Conservation (phyloP, 2,888 invertebrate species). For the Macropis europaea region DNA sequence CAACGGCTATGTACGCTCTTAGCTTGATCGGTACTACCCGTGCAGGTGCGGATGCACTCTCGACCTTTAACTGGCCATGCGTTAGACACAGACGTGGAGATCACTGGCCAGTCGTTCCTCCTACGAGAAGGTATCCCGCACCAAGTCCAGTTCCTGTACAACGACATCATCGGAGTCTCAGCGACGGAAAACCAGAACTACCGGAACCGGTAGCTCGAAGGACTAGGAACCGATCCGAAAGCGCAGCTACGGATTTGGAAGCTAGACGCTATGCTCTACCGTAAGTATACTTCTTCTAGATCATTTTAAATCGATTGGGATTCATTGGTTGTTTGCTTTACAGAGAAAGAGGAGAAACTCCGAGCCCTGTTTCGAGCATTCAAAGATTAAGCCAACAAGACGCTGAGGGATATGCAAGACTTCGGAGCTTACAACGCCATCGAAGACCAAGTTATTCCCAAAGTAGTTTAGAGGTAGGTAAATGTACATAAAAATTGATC, state of each 20-base stretch:
- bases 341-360: slow-evolving; percentile 88
- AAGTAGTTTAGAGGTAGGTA: slow-evolving; percentile 77
- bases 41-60: slow-evolving; percentile 89
- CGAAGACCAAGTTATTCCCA: slow-evolving; percentile 86
- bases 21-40: slow-evolving; percentile 92
- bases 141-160: slow-evolving; percentile 72
- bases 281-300: slow-evolving; percentile 56
- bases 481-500: not conserved
- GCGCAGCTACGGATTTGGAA: slow-evolving; percentile 78
- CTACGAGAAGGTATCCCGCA: slow-evolving; percentile 63
- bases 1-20: slow-evolving; percentile 93
- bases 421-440: slow-evolving; percentile 85
- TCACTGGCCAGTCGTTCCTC: slow-evolving; percentile 73
- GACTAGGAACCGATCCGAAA: slow-evolving; percentile 77
- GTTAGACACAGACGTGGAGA: slow-evolving; percentile 76
- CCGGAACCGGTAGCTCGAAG: slow-evolving; percentile 71
- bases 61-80: slow-evolving; percentile 73
- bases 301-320: not conserved
- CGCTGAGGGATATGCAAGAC: slow-evolving; percentile 88
- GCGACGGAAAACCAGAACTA: slow-evolving; percentile 76
- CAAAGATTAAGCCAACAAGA: slow-evolving; percentile 89
- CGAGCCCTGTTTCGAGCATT: slow-evolving; percentile 94
- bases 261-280: slow-evolving; percentile 70
- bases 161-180: slow-evolving; percentile 76
- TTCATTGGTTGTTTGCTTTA: not conserved